Base-by-base conservation (phyloP, 2,113 vertebrate genomes). In the Rhinopithecus roxellana region DNA sequence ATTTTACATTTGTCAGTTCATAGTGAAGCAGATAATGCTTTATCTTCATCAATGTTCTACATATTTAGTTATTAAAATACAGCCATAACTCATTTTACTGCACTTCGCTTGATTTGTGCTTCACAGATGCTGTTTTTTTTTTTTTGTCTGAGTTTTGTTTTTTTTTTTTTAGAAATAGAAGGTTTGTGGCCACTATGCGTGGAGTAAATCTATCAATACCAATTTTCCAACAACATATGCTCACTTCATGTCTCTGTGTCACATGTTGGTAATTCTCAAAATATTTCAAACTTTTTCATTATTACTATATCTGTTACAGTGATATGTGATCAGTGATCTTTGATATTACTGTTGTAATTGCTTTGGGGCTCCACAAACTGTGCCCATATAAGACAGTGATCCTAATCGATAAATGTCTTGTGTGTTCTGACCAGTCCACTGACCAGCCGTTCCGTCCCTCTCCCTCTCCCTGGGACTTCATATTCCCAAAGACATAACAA, bases 1-100 rank as follows among this genome's bases (percentile, higher is more conserved):
- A 43, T 90, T 97, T 97, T 80, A 97, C 16, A 96, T 38, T 38
- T 95, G 22, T 72, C 95, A 87, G 74, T 88, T 59, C 87, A 72
- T n/a, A 88, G 8, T 38, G 50, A 95, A 97, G 40, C 67, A 83
- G 50, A 75, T 67, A 93, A 93, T 30, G 11, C 40, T 82, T 75
- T 85, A 52, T 20, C 88, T 78, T 92, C 8, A 43, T 86, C 57
- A 94, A 61, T 25, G 86, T 67, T 82, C 74, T 96, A 67, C 14
- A 92, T 11, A 64, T 16, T 35, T 45, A 43, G 30, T 52, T 22
- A 89, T 43, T 93, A 90, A 95, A 81, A 64, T 20, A 77, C 43
- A 77, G 43, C 8, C 75, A 77, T 77, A 77, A 77, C 27, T 75
- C 27, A 43, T 77, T 48, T 77, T 48, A 78, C 32, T 78, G 43